These are phyloP conservation scores for Prenolepis imparis DNA, from an alignment of 2,888 invertebrate genomes.

Conservation along the genomic window DNA sequence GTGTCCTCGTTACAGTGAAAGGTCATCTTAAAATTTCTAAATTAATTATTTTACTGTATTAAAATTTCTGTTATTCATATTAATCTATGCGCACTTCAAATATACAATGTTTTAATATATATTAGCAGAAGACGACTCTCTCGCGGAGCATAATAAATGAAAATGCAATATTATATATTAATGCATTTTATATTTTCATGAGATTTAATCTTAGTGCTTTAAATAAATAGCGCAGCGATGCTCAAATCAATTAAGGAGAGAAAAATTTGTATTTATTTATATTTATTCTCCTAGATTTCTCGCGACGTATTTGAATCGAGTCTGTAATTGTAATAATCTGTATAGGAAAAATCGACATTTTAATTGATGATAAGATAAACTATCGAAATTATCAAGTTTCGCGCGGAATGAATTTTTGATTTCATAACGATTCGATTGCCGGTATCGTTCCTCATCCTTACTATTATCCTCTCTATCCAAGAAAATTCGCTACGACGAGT, in stretches of 20 bases:
- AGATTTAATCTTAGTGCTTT: background rate
- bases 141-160: background rate
- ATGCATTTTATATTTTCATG: background rate
- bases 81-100: background rate
- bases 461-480: slow-evolving; percentile 21
- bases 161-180: background rate
- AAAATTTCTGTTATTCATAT: slow-evolving; percentile 14
- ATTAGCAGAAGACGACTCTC: background rate
- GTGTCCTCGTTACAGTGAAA: background rate
- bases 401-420: slow-evolving; percentile 67
- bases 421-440: slow-evolving; percentile 67
- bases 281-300: background rate
- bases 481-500: slow-evolving; percentile 62
- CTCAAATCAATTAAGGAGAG: background rate
- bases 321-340: background rate
- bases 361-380: slow-evolving; percentile 29
- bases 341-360: slow-evolving; percentile 12
- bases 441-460: slow-evolving; percentile 41
- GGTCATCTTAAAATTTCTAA: background rate
- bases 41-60: no score
- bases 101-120: background rate
- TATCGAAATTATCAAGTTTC: slow-evolving; percentile 60
- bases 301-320: background rate
- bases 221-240: background rate
- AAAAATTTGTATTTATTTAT: background rate